Conservation (phyloP, 2,113 vertebrate genomes). For the Bos indicus region DNA sequence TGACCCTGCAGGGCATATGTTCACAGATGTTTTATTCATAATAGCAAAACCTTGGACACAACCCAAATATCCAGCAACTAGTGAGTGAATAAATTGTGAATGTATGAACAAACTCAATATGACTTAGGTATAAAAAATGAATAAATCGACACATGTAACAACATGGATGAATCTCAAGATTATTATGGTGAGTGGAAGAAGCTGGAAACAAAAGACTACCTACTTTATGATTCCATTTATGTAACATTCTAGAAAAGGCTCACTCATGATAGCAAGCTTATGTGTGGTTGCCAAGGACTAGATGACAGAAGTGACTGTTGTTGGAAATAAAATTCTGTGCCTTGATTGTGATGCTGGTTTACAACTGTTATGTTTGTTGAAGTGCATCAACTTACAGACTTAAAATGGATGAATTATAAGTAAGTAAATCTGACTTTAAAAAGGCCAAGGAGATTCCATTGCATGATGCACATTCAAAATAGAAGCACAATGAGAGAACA, state of each 20-base stretch:
- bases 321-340: background rate
- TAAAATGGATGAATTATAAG: background rate
- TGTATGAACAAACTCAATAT: background rate
- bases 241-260: background rate
- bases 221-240: background rate
- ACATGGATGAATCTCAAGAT: background rate
- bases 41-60: background rate
- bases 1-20: background rate
- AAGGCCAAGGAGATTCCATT: background rate
- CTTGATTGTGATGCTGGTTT: background rate
- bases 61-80: background rate
- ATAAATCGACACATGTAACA: background rate
- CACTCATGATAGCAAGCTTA: background rate
- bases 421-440: background rate
- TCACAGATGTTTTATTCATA: background rate
- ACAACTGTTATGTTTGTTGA: background rate
- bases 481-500: background rate
- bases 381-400: background rate
- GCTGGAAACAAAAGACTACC: background rate
- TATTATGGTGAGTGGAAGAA: background rate
- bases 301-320: background rate
- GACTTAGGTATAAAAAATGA: background rate
- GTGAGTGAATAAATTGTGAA: background rate
- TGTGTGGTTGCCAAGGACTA: background rate
- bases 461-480: background rate